Conservation (phyloP, 2,888 invertebrate genomes). For the Dysmachus trigonus region DNA sequence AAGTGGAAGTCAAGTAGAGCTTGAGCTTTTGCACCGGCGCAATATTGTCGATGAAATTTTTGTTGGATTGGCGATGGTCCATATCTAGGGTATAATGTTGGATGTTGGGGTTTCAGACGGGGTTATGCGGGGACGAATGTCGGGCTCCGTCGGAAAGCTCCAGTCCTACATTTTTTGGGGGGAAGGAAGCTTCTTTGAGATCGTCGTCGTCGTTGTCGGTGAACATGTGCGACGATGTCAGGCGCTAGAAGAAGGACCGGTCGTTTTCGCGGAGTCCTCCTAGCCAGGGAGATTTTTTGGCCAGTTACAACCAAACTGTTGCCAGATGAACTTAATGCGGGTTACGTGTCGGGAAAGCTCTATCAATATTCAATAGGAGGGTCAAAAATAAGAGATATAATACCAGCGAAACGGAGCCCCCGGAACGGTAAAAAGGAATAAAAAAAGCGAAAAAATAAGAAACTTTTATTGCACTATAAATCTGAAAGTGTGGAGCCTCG, state of each 20-base stretch:
- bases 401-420: neutral
- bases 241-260: constrained; percentile 12
- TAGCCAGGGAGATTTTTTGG: constrained; percentile 15
- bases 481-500: constrained; percentile 35
- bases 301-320: constrained; percentile 45
- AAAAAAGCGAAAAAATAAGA: neutral
- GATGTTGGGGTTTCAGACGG: neutral
- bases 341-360: constrained; percentile 38
- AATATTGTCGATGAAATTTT: neutral
- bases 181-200: neutral
- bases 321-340: constrained; percentile 44
- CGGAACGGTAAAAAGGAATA: neutral
- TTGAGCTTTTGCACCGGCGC: constrained; percentile 16
- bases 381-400: constrained; percentile 24
- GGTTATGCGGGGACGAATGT: neutral
- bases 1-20: neutral
- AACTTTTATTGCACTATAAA: constrained; percentile 41
- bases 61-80: neutral
- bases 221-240: constrained; percentile 41
- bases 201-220: neutral
- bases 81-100: neutral
- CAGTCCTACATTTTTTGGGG: neutral
- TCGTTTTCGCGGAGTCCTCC: neutral
- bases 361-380: constrained; percentile 40
- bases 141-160: constrained; percentile 21